A percentile compares a stretch with the other conserved stretches of the same genome.
Evolutionary conservation across 2,797 vertebrate species (phyloP).

Genomic region (Coccyzus lansbergi): DNA sequence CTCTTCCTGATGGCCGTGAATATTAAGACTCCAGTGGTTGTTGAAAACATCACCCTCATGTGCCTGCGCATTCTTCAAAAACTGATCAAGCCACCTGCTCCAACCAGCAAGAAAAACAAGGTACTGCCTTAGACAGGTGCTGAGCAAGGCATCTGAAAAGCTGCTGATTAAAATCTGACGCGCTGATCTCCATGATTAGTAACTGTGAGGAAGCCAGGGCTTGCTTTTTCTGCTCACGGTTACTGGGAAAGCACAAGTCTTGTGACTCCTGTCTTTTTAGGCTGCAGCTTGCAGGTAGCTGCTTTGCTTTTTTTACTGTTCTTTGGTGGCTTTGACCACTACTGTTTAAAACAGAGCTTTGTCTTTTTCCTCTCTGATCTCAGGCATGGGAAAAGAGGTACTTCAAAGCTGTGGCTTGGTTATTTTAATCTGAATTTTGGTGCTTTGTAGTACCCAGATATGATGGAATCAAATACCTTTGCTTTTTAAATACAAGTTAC

Average conservation of each 20-base stretch:
- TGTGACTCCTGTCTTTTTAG: neutral
- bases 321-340: neutral
- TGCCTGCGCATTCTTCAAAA: conserved; percentile 97
- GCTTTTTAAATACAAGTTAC: neutral
- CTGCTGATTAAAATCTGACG: neutral
- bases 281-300: neutral
- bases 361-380: neutral
- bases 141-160: neutral
- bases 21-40: conserved; percentile 97
- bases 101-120: conserved; percentile 99
- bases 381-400: neutral
- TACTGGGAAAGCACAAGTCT: neutral
- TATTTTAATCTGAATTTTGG: neutral
- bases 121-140: conserved; percentile 65
- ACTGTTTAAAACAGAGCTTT: neutral
- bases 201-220: neutral
- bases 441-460: neutral
- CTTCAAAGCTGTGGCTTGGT: neutral
- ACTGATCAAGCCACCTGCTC: conserved; percentile 94
- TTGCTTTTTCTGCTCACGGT: neutral
- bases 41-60: conserved; percentile 99
- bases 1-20: conserved; percentile 99
- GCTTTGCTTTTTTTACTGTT: rapidly evolving
- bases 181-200: neutral
- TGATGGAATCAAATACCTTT: neutral